phyloP scores from a whole-genome alignment of 2,113 vertebrate genomes.

The Erinaceus europaeus region DNA sequence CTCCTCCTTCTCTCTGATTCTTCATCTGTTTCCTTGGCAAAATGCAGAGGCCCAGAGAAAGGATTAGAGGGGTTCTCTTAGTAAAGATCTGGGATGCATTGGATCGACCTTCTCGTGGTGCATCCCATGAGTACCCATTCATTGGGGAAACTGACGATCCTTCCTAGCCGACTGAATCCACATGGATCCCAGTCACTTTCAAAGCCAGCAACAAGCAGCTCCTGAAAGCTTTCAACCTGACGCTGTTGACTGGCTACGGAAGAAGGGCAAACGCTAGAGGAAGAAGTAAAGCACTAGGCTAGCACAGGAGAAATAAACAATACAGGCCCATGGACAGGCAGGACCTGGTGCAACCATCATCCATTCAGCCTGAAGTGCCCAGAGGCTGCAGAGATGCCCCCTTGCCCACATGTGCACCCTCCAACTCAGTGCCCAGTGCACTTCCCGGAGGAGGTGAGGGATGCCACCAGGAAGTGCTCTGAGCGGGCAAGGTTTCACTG shows the following conservation, averaged over 20 bases:
- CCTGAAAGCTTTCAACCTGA: not conserved
- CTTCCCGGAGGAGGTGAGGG: not conserved
- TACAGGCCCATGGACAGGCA: no score
- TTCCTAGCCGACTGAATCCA: no score
- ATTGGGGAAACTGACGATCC: no score
- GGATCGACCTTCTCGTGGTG: no score
- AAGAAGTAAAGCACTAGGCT: not conserved
- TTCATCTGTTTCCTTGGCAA: not conserved
- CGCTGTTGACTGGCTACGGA: no score
- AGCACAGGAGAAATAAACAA: no score
- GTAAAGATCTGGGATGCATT: not conserved
- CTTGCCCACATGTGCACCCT: no score
- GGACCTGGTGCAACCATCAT: no score
- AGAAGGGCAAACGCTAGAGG: not conserved
- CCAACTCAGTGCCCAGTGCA: not conserved
- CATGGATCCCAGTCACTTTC: no score
- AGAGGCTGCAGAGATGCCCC: not conserved
- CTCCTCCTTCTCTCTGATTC: not conserved
- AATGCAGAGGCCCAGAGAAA: not conserved
- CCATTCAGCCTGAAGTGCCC: no score
- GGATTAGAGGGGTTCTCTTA: not conserved
- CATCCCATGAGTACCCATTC: no score
- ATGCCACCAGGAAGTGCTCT: rapidly evolving
- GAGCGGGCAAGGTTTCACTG: rapidly evolving
- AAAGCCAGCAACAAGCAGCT: not conserved